phyloP scores from a whole-genome alignment of 2,797 vertebrate species.

The Oryzias dopingdopingensis region DNA sequence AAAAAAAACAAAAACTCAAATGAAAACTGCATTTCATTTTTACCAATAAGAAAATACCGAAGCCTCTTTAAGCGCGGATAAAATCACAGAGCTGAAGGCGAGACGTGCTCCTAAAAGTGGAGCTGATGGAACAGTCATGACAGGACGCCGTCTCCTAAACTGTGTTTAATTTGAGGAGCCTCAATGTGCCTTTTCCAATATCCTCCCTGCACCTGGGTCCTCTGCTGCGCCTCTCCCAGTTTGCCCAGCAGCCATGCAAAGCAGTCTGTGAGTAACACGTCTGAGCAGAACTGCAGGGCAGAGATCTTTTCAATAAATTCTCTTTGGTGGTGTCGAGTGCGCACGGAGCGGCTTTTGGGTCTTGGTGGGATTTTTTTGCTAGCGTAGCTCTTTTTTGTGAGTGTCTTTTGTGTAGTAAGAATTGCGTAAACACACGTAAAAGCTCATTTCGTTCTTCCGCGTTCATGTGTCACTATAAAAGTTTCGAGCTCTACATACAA shows the following conservation, averaged over 20 bases:
- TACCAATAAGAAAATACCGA: slow-evolving; percentile 15
- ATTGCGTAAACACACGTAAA: no score
- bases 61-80: slow-evolving; percentile 1
- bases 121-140: slow-evolving; percentile 23
- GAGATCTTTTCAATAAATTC: no score
- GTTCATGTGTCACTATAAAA: no score
- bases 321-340: no score
- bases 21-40: neutral
- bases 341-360: no score
- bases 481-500: no score
- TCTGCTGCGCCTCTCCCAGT: slow-evolving; percentile 22
- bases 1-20: slow-evolving; percentile 3
- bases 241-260: slow-evolving; percentile 34
- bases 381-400: no score
- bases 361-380: no score
- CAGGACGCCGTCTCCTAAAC: slow-evolving; percentile 45
- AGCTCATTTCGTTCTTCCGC: no score
- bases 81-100: slow-evolving; percentile 15
- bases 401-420: no score
- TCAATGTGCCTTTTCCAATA: slow-evolving; percentile 62
- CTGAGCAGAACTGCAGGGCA: no score
- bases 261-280: slow-evolving; percentile 8
- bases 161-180: slow-evolving; percentile 49
- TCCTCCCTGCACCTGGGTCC: slow-evolving; percentile 59
- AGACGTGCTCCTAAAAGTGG: slow-evolving; percentile 8